Base-by-base conservation (phyloP, 2,888 invertebrate species). In the Phalera bucephala region DNA sequence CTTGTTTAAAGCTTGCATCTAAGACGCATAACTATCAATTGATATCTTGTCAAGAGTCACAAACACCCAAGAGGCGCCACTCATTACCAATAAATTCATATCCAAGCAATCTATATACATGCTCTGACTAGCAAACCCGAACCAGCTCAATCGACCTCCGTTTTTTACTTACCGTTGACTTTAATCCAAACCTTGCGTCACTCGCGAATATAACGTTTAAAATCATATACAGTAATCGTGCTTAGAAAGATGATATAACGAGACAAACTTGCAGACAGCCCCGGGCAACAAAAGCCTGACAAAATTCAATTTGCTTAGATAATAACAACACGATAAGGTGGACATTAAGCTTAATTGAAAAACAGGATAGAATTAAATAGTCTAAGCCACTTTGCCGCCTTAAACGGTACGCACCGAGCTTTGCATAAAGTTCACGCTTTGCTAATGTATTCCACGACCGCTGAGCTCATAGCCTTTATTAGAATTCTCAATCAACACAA, bases 381-480 rank as follows among this genome's bases (percentile, higher is more conserved):
- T 48, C 54, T 41, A 47, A 56, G 45, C 59, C 60, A 64, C 61
- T 59, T 58, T 61, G 52, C 55, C 52, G 58, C 55, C 42, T 65
- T 65, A 59, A 72, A 64, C 58, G 61, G 52, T 58, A 45, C 53
- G 44, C 52, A 40, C 38, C 2, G 33, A 54, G 48, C 52, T 62
- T 64, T 51, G 47, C 45, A 49, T 40, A 60, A 68, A 84, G 78
- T 78, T 85, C 78, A 62, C 66, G 72, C 74, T 77, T 79, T 76
- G 66, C 70, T 86, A 87, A 89, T 86, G 72, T 86, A 88, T 88
- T 79, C 86, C 87, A 87, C 85, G 86, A 78, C 63, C 61, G 66
- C 68, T 89, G 85, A 89, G 82, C 84, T 89, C 88, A 89, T 81
- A 77, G 75, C 72, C 75, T 80, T 58, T 81, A 85, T 80, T 87